These are phyloP conservation scores for Lumbricus terrestris DNA, from an alignment of 2,888 invertebrate genomes.

Conservation along the genomic window DNA sequence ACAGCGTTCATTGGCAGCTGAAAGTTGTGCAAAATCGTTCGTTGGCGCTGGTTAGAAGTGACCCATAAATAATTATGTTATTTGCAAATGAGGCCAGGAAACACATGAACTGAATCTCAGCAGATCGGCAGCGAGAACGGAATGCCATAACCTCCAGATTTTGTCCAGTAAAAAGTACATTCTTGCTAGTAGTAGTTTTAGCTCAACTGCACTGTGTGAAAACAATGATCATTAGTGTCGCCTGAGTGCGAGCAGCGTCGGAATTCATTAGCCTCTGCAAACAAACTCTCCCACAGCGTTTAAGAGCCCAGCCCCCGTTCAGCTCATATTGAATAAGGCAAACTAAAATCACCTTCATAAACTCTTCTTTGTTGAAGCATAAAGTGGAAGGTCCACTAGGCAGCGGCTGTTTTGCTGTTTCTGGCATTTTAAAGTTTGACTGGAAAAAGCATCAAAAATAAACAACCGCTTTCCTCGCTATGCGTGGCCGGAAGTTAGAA, in stretches of 20 bases:
- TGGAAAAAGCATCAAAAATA: background rate
- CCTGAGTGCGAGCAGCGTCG: too few relatives aligned
- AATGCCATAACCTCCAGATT: too few relatives aligned
- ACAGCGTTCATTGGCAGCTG: background rate
- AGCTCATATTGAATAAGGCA: background rate
- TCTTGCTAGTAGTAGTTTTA: too few relatives aligned
- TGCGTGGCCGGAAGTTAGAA: slow-evolving; percentile 12
- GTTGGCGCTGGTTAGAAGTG: background rate
- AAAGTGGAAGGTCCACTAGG: slow-evolving; percentile 38
- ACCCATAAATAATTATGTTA: background rate
- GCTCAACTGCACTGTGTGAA: too few relatives aligned
- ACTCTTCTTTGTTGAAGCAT: slow-evolving; percentile 42
- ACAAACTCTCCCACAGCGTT: background rate
- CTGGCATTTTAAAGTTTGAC: background rate
- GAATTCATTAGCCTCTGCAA: background rate
- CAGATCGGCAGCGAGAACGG: too few relatives aligned
- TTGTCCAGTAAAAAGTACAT: too few relatives aligned
- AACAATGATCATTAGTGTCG: too few relatives aligned
- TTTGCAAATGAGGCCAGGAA: background rate
- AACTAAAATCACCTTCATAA: slow-evolving; percentile 35
- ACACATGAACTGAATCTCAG: background rate
- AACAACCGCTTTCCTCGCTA: slow-evolving; percentile 4
- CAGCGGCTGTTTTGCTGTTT: slow-evolving; percentile 22
- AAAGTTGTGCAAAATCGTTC: background rate
- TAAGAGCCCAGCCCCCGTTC: background rate